Evolutionary conservation across 2,888 invertebrate species (phyloP).

Genomic region (Schrankia costaestrigalis): DNA sequence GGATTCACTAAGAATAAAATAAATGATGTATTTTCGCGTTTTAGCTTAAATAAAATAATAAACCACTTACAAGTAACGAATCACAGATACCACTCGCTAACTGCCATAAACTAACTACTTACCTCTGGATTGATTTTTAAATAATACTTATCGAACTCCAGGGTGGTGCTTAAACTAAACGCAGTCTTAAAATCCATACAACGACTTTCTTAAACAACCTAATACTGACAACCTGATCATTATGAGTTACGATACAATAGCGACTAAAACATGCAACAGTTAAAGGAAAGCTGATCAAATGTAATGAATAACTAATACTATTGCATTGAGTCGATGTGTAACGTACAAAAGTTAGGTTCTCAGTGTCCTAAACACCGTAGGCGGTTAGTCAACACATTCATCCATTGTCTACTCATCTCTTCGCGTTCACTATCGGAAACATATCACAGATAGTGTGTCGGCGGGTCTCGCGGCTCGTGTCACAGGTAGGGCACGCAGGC

Average conservation of each 20-base stretch:
- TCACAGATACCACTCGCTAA: conserved; percentile 73
- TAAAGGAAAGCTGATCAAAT: conserved; percentile 49
- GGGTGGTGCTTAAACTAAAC: conserved; percentile 59
- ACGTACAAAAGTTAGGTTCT: conserved; percentile 39
- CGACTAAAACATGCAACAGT: conserved; percentile 56
- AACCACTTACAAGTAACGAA: conserved; percentile 68
- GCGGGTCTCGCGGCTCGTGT: conserved; percentile 42
- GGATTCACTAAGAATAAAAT: too few relatives aligned
- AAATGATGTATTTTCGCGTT: too few relatives aligned
- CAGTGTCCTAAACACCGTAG: conserved; percentile 38
- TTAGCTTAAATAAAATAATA: conserved; percentile 57
- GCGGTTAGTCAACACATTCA: conserved; percentile 60
- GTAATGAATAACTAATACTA: conserved; percentile 40
- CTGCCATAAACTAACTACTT: conserved; percentile 44
- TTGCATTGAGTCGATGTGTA: conserved; percentile 42
- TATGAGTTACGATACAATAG: conserved; percentile 29
- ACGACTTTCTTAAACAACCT: conserved; percentile 57
- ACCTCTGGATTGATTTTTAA: conserved; percentile 24
- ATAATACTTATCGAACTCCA: conserved; percentile 32
- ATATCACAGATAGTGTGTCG: conserved; percentile 70
- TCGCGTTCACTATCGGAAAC: conserved; percentile 55
- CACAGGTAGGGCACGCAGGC: conserved; percentile 77
- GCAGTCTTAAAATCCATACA: conserved; percentile 72
- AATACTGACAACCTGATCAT: conserved; percentile 45
- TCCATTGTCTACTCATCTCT: conserved; percentile 61